Evolutionary conservation across 2,113 vertebrate species (phyloP), one percentile per base, ranked within the genome.

Genomic region (Pterocles burchelli): DNA sequence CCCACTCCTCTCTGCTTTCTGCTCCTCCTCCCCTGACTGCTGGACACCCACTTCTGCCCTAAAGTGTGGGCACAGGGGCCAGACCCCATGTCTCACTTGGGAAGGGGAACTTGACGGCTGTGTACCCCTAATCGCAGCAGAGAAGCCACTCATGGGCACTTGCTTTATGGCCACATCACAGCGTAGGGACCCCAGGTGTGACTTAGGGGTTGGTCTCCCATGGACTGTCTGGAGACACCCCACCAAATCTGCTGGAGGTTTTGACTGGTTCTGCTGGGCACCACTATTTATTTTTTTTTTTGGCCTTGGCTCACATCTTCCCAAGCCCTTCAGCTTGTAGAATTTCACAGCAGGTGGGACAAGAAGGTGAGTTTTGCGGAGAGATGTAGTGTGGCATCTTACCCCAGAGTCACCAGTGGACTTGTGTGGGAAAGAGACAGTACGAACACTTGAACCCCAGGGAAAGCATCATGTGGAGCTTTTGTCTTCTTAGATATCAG

Each of bases 181-280:
- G 21, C 31, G 31, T 9, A 59, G 34, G 29, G 17, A 62, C 24
- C 38, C 33, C 34, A 54, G 13, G 4, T 18, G 13, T 25, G 46
- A 55, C 1, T 1, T 1, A 22, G 8, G 15, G 5, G 2, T 15
- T 2, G 2, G 13, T 63, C 34, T 78, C 24, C 26, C 13, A 1
- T 22, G 22, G 43, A 10, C 24, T 55, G 6, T 36, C 33, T 68
- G 74, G 57, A 75, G 57, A 28, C 10, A 38, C 3, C 11, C 25
- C 16, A 51, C 21, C 25, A 67, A 49, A 45, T 16, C 28, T 52
- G 5, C 24, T 28, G 45, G 38, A 89, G 17, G 15, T 65, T 76
- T 93, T 62, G 45, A 77, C 14, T 1, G 1, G 12, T 62, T 67
- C 22, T 82, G 7, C 26, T 46, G 52, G 52, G 6, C 25, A 57